Base-by-base conservation (phyloP, 2,797 vertebrate genomes). In the Florisuga fusca region DNA sequence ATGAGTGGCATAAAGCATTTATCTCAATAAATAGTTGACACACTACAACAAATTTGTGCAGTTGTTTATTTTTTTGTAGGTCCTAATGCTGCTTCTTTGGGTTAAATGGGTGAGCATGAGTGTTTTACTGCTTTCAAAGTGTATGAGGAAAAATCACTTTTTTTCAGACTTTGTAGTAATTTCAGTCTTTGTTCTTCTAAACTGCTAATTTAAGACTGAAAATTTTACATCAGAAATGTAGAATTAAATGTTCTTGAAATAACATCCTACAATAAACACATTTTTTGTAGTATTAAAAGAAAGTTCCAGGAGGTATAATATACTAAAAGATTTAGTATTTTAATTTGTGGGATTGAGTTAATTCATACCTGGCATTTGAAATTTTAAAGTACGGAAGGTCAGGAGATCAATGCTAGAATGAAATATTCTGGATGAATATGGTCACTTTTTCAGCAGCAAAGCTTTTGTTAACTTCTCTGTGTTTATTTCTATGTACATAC, bases 171-270 rank as follows among this genome's bases (percentile, higher is more conserved):
- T 55, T 80, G 12, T 23, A 63, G 29, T 33, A 72, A 33, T 69
- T 81, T 75, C 41, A 46, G 36, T 57, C 12, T 57, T 86, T 90
- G 21, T 4, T 18, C 10, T 72, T 67, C 31, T 72, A 53, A 21
- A 27, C 11, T 16, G 19, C 0, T 89, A 22, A 77, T 74, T 88
- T 81, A 61, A 89, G 33, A 74, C 22, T 12, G 69, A 18, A 63
- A 71, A 3, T 67, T 8, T 46, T 87, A 58, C 15, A 1, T 48
- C 31, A 84, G 55, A 62, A 72, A 66, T 45, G 5, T 43, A 76
- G 90, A 82, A 51, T 67, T 51, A 57, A 12, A 29, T 66, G 10
- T 63, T 83, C 50, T 82, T 82, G 45, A 76, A 87, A 82, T 59
- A 87, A n/a, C 23, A 53, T 45, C 7, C 13, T 55, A 16, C 12